Evolutionary conservation across 2,888 invertebrate species (phyloP).

Genomic region (Rhodophaea formosa): DNA sequence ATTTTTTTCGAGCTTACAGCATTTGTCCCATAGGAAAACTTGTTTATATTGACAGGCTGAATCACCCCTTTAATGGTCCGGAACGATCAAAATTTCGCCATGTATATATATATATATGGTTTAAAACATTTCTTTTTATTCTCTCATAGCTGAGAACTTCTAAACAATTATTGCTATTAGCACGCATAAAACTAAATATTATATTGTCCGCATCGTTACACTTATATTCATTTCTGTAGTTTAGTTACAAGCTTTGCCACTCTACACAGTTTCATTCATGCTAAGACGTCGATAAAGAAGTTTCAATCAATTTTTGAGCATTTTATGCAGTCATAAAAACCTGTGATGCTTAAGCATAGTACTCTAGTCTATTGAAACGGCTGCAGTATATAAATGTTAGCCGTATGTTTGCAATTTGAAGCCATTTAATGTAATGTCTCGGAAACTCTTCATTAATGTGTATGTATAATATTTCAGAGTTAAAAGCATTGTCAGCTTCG

Average conservation of each 20-base stretch:
- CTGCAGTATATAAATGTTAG: background rate
- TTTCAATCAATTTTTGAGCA: background rate
- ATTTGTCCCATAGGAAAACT: no score
- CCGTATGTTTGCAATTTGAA: background rate
- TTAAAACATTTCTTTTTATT: no score
- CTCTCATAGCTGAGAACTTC: no score
- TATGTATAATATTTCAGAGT: background rate
- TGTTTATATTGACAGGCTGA: no score
- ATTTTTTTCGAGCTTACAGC: no score
- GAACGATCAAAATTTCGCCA: no score
- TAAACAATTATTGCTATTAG: no score
- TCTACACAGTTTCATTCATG: background rate
- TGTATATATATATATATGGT: no score
- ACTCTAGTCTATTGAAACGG: background rate
- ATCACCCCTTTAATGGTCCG: no score
- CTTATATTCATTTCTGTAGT: no score
- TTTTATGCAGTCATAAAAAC: conserved; percentile 6
- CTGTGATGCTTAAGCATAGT: background rate
- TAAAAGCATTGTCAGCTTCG: background rate
- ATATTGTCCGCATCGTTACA: no score
- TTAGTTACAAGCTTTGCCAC: background rate
- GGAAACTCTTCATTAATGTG: background rate
- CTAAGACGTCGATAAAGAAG: background rate
- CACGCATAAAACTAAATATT: no score
- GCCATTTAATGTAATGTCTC: background rate